phyloP scores from a whole-genome alignment of 2,888 invertebrate genomes.

The Opisthograptis luteolata region DNA sequence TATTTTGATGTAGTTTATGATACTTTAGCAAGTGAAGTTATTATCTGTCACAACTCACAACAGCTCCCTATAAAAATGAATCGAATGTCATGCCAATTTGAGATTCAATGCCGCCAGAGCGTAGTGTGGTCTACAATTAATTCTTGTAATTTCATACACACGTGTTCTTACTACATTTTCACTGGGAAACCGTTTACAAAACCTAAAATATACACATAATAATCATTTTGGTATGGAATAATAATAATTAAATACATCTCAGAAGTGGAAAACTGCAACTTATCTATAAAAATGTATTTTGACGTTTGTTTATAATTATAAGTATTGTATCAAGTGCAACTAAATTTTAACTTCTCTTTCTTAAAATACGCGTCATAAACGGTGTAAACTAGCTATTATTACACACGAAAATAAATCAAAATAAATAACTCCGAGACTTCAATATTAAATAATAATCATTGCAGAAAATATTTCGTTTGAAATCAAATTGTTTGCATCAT shows the following conservation, averaged over 20 bases:
- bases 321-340: too few species aligned
- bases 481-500: slow-evolving; percentile 50
- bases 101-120: not conserved
- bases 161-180: slow-evolving; percentile 4
- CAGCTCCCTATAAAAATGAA: not conserved
- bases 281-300: too few species aligned
- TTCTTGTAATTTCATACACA: not conserved
- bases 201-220: slow-evolving; percentile 9
- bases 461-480: slow-evolving; percentile 6
- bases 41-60: not conserved
- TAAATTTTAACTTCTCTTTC: too few species aligned
- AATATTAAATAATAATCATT: not conserved
- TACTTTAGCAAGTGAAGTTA: too few species aligned
- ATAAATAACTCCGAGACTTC: not conserved
- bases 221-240: slow-evolving; percentile 13
- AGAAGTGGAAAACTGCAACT: too few species aligned
- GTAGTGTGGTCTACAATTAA: not conserved
- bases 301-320: too few species aligned
- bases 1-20: too few species aligned
- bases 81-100: not conserved
- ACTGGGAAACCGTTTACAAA: not conserved
- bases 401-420: not conserved
- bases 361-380: too few species aligned
- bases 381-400: slow-evolving; percentile 1
- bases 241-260: slow-evolving; percentile 32